These are phyloP conservation scores for Theonella swinhoei DNA, from an alignment of 37 sponge, comb jelly and placozoan genomes.

Conservation along the genomic window DNA sequence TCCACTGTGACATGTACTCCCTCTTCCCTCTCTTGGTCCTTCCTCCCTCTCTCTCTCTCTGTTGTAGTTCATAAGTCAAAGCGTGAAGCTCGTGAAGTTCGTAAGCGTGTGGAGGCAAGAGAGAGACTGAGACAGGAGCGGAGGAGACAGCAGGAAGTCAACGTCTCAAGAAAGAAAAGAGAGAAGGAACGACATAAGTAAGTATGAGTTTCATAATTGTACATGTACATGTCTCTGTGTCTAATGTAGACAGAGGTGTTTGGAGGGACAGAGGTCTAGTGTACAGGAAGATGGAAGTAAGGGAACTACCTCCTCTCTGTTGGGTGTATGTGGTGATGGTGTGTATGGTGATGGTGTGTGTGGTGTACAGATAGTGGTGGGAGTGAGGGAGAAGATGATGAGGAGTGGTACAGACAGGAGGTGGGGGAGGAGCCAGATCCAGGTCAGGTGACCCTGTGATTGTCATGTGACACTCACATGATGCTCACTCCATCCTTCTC, in stretches of 20 bases:
- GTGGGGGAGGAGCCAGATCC: slow-evolving; percentile 84
- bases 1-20: no score
- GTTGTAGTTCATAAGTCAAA: slow-evolving; percentile 68
- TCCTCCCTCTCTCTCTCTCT: not conserved
- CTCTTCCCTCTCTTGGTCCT: not conserved
- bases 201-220: not conserved
- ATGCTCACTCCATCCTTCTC: not conserved
- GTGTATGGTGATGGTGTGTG: no score
- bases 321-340: not conserved
- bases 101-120: slow-evolving; percentile 6
- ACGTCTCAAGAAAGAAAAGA: slow-evolving; percentile 63
- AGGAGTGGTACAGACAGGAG: slow-evolving; percentile 74
- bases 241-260: slow-evolving; percentile 7
- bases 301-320: not conserved
- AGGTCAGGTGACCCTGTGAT: slow-evolving; percentile 29
- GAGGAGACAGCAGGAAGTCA: slow-evolving; percentile 70
- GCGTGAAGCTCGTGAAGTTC: slow-evolving; percentile 46
- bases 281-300: not conserved
- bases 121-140: slow-evolving; percentile 57
- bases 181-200: slow-evolving; percentile 59
- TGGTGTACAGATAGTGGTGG: no score
- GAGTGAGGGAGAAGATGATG: slow-evolving; percentile 71
- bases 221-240: not conserved
- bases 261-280: slow-evolving; percentile 25
- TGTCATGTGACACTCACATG: not conserved